Conservation (phyloP, 2,888 invertebrate species). For the Trichopria drosophilae region DNA sequence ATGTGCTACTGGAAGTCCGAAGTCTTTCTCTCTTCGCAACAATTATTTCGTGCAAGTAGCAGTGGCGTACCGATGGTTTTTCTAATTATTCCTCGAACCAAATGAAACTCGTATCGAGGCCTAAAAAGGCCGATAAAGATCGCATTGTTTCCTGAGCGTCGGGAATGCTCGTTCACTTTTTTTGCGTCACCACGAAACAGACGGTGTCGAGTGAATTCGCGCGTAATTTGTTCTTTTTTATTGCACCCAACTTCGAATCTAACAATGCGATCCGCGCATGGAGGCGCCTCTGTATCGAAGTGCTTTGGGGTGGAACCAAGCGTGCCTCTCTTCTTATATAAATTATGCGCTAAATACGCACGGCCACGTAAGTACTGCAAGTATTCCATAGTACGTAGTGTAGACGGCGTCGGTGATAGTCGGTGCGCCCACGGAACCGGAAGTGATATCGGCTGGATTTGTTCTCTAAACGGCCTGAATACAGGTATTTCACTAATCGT, state of each 20-base stretch:
- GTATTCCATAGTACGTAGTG: constrained; percentile 13
- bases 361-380: constrained; percentile 29
- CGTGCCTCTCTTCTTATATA: constrained; percentile 55
- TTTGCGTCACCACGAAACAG: too few relatives aligned
- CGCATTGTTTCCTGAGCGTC: too few relatives aligned
- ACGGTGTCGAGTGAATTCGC: too few relatives aligned
- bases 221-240: too few relatives aligned
- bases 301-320: constrained; percentile 58
- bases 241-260: too few relatives aligned
- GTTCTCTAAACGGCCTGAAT: neutral
- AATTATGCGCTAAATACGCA: constrained; percentile 55
- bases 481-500: constrained; percentile 15
- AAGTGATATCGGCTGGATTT: constrained; percentile 39
- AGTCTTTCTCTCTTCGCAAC: constrained; percentile 49
- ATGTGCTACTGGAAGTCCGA: constrained; percentile 50
- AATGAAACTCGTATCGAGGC: too few relatives aligned
- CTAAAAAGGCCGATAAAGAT: too few relatives aligned
- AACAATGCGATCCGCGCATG: constrained; percentile 12
- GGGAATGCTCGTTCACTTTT: too few relatives aligned
- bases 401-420: constrained; percentile 30
- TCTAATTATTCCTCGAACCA: constrained; percentile 42
- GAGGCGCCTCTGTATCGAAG: constrained; percentile 53
- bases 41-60: constrained; percentile 49
- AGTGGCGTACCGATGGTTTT: constrained; percentile 50
- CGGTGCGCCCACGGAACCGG: constrained; percentile 40